Conservation (phyloP, 2,113 vertebrate genomes). For the Anarrhichthys ocellatus region DNA sequence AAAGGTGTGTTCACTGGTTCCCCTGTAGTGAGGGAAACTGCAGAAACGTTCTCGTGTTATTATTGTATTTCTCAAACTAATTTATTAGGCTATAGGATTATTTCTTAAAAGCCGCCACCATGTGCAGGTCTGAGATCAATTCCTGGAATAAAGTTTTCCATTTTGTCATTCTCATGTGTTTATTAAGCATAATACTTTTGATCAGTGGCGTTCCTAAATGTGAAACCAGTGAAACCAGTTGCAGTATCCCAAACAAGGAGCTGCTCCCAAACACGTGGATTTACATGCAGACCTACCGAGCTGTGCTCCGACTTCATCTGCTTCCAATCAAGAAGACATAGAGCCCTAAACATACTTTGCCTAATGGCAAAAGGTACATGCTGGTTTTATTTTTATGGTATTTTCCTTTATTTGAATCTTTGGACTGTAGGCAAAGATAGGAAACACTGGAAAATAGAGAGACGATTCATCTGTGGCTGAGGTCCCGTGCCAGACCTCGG, state of each 20-base stretch:
- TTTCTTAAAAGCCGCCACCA: not conserved
- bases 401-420: constrained; percentile 12
- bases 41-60: not conserved
- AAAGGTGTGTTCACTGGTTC: not conserved
- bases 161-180: not conserved
- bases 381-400: not conserved
- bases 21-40: not conserved
- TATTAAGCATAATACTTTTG: not conserved
- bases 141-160: not conserved
- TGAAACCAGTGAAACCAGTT: constrained; percentile 1
- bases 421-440: not conserved
- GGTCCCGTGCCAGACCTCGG: not conserved
- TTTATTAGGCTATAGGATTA: not conserved
- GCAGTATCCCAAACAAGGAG: not conserved
- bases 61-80: not conserved
- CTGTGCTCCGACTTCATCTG: constrained; percentile 2
- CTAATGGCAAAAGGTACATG: not conserved
- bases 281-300: not conserved
- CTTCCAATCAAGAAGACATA: not conserved
- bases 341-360: not conserved
- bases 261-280: not conserved
- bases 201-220: not conserved
- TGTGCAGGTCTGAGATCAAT: not conserved
- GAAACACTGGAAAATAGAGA: not conserved
- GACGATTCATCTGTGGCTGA: not conserved